Evolutionary conservation across 2,888 invertebrate genomes (phyloP).

Genomic region (Agonum fuliginosum): DNA sequence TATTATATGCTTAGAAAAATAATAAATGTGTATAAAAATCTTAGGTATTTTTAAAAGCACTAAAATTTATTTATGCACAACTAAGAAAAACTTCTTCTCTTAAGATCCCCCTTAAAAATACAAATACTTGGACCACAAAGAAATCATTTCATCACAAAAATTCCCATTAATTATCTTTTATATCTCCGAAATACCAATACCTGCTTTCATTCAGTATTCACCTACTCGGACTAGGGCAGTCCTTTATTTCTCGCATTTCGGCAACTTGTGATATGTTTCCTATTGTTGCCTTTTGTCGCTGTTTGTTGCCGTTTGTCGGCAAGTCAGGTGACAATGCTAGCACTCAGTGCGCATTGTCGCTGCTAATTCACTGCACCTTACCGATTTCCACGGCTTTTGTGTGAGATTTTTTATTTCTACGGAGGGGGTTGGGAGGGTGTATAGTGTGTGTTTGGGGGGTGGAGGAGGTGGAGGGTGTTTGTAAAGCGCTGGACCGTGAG

Average conservation of each 20-base stretch:
- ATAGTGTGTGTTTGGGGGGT: background rate
- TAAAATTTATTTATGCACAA: background rate
- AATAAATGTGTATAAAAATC: no score
- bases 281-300: background rate
- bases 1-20: no score
- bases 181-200: background rate
- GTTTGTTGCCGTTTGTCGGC: conserved; percentile 25
- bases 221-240: background rate
- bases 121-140: background rate
- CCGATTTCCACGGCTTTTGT: conserved; percentile 54
- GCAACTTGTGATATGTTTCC: background rate
- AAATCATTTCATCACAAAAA: background rate
- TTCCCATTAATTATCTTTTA: conserved; percentile 8
- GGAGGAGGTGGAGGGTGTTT: conserved; percentile 12
- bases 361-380: conserved; percentile 50
- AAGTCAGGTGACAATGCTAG: conserved; percentile 33
- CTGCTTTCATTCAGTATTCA: conserved; percentile 1
- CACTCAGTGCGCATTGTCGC: conserved; percentile 40
- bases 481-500: conserved; percentile 2
- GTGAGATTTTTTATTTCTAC: background rate
- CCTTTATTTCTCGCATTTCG: background rate
- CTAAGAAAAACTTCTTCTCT: background rate
- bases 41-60: background rate
- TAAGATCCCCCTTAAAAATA: background rate
- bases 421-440: background rate